Conservation (phyloP, 2,797 vertebrate genomes). For the Heterohyrax brucei region DNA sequence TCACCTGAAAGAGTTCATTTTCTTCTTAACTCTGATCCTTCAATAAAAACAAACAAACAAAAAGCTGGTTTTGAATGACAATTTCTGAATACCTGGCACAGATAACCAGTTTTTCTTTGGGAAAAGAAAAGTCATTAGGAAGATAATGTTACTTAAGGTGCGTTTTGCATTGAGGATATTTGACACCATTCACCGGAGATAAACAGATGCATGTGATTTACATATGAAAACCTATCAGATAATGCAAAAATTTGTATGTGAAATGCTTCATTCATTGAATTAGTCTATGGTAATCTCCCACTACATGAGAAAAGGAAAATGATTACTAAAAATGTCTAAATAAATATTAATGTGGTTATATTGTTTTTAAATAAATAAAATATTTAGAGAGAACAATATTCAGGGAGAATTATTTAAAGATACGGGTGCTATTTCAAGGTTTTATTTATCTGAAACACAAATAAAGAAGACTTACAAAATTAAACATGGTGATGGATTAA, state of each 20-base stretch:
- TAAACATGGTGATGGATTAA: conserved; percentile 32
- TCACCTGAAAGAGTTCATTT: conserved; percentile 19
- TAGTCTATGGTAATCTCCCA: conserved; percentile 85
- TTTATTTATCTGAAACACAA: conserved; percentile 55
- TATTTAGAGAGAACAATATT: conserved; percentile 67
- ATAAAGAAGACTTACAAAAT: conserved; percentile 63
- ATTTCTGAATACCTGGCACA: conserved; percentile 68
- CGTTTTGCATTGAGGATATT: conserved; percentile 68
- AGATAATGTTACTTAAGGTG: conserved; percentile 78
- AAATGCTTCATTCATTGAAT: conserved; percentile 86
- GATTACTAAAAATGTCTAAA: conserved; percentile 86
- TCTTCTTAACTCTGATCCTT: conserved; percentile 25
- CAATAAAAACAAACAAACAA: conserved; percentile 70
- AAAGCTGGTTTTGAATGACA: conserved; percentile 55
- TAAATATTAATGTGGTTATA: conserved; percentile 87
- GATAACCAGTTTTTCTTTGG: conserved; percentile 27
- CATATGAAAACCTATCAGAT: conserved; percentile 85
- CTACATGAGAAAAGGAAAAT: conserved; percentile 84
- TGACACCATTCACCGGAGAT: conserved; percentile 74
- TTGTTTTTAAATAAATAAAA: conserved; percentile 86
- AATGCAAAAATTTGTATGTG: conserved; percentile 88
- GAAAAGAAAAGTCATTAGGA: conserved; percentile 74
- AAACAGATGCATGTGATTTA: conserved; percentile 74
- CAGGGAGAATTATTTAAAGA: conserved; percentile 72
- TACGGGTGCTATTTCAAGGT: conserved; percentile 13